Base-by-base conservation (phyloP, 2,888 invertebrate genomes). In the Ferrisia virgata region DNA sequence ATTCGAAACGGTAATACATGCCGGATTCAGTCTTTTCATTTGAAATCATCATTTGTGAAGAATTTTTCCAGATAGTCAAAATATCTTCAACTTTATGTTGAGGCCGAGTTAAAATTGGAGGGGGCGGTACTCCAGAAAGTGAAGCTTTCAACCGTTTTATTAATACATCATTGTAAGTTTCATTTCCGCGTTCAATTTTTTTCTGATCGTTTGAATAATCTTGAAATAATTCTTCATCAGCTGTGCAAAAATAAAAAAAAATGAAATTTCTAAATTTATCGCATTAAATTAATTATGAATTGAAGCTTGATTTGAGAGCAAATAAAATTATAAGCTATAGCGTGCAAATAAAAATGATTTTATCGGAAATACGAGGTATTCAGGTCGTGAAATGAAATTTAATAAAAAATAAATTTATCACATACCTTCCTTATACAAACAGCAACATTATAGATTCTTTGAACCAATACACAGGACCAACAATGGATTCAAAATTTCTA, bases 281-380 rank as follows among this genome's bases (percentile, higher is more conserved):
- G 11, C 39, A 39, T 53, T 53, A 11, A 4, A 11, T 39, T 5
- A 39, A 40, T 40, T 11, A 9, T 11, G 2, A 8, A 11, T 18
- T 36, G 18, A 53, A 22, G 22, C 18, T 5, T 2, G 22, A 53
- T 53, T 22, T 13, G 2, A 28, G 43, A 53, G 80, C 53, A 53
- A 82, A 25, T 36, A 33, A 47, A 28, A 58, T 53, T 9, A 18
- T 13, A 58, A 25, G n/a, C 43, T 58, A 28, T 28, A 64, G 64
- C 64, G 28, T 31, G 40, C 72, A 28, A 47, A 43, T 40, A 9
- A 83, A 76, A 76, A 72, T 43, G 22, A 22, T 28, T 15, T 18
- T 72, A 76, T 76, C 83, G 76, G 83, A 83, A 83, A 83, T 83
- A 83, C 83, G 72, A 83, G 25, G 69, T 64, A 58, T 25, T 79